A percentile compares a stretch with the other conserved stretches of the same genome.
Conservation (phyloP, 2,888 invertebrate species). For the Yponomeuta malinellus region DNA sequence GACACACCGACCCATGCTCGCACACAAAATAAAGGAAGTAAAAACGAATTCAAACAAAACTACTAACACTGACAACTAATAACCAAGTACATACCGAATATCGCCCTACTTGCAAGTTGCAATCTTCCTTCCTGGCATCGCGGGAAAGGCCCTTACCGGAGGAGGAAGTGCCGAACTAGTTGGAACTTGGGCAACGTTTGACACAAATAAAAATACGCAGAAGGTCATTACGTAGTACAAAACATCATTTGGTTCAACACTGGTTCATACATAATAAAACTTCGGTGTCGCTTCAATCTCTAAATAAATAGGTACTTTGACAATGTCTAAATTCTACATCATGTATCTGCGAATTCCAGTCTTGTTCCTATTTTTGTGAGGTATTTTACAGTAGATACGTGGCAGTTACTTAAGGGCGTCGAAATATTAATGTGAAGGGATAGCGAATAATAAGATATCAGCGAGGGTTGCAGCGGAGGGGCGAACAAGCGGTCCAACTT, state of each 20-base stretch:
- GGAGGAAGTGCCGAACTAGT: constrained; percentile 45
- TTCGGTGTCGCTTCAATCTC: no score
- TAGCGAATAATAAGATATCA: constrained; percentile 56
- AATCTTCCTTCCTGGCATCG: not conserved
- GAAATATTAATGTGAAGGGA: no score
- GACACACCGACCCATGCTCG: not conserved
- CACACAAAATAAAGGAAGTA: constrained; percentile 24
- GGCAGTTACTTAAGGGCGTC: no score
- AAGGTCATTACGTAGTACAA: not conserved
- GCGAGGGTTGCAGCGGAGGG: constrained; percentile 44
- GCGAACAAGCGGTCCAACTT: constrained; percentile 46
- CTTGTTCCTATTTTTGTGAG: no score
- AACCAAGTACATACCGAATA: not conserved
- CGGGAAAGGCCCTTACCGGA: constrained; percentile 17
- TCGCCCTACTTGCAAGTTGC: not conserved
- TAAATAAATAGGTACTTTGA: no score
- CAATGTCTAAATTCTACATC: no score
- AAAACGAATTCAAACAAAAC: constrained; percentile 4
- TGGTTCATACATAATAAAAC: no score
- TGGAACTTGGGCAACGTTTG: constrained; percentile 47
- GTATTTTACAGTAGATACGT: no score
- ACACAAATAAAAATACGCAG: not conserved
- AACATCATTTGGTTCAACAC: no score
- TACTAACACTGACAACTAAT: not conserved
- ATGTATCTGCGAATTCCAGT: no score